These are phyloP conservation scores for Phyllopteryx taeniolatus DNA, from an alignment of 2,113 vertebrate species.

Conservation along the genomic window DNA sequence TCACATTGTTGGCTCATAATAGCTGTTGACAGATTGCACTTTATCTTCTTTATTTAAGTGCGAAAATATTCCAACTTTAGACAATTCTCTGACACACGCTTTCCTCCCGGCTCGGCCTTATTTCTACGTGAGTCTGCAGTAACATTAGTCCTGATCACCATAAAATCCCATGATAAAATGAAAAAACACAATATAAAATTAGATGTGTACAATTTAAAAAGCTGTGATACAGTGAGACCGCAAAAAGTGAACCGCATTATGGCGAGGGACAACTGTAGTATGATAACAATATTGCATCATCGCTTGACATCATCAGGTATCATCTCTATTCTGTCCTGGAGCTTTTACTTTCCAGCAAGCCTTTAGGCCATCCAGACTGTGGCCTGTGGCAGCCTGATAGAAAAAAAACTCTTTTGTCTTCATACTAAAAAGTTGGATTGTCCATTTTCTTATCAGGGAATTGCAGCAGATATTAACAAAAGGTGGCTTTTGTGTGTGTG, in stretches of 20 bases:
- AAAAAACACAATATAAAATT: no score
- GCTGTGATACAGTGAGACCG: not conserved
- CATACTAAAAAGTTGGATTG: conserved; percentile 59
- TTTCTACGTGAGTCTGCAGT: no score
- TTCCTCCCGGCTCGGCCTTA: no score
- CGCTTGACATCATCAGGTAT: not conserved
- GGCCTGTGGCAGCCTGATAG: conserved; percentile 35
- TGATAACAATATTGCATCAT: not conserved
- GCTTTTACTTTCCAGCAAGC: conserved; percentile 16
- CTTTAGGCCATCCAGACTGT: conserved; percentile 32
- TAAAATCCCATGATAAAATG: no score
- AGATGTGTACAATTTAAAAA: no score
- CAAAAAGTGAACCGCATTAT: not conserved
- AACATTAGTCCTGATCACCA: no score
- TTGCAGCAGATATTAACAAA: conserved; percentile 43
- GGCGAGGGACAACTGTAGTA: not conserved
- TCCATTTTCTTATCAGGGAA: conserved; percentile 52
- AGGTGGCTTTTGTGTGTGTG: conserved; percentile 42
- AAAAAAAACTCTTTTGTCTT: conserved; percentile 45
- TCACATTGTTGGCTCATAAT: no score
- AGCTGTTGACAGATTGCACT: no score
- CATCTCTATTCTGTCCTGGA: not conserved
- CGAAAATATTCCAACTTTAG: no score
- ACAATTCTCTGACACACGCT: no score
- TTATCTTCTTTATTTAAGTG: no score